Percentiles rank a stretch among this genome's conserved stretches.
Conservation (phyloP, 1,140 invertebrate species). For the Magallana ariakensis region DNA sequence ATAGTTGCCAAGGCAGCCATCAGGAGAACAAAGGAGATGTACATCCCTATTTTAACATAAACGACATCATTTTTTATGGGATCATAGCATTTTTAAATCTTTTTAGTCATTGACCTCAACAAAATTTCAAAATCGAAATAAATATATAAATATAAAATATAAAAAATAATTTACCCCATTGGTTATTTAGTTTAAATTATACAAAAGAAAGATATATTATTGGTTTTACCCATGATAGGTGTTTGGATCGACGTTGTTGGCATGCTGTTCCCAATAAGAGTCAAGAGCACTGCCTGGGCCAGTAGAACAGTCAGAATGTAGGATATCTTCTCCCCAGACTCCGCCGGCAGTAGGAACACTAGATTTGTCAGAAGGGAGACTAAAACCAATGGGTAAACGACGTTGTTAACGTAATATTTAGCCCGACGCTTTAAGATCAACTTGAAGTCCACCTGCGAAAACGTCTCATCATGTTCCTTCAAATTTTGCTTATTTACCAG, state of each 20-base stretch:
- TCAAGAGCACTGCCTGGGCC: slow-evolving; percentile 63
- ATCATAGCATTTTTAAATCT: too few species aligned
- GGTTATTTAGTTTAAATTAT: too few species aligned
- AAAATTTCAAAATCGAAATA: too few species aligned
- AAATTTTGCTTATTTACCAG: background rate
- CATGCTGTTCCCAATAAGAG: slow-evolving; percentile 60
- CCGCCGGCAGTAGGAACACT: slow-evolving; percentile 62
- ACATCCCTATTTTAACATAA: background rate
- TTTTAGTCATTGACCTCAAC: too few species aligned
- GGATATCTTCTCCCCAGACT: slow-evolving; percentile 65
- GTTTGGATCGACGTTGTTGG: slow-evolving; percentile 60
- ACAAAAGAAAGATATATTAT: too few species aligned
- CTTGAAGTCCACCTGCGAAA: slow-evolving; percentile 60
- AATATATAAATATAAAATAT: too few species aligned
- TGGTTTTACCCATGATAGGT: slow-evolving; percentile 53
- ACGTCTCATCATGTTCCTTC: slow-evolving; percentile 43
- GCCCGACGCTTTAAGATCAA: slow-evolving; percentile 52
- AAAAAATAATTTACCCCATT: too few species aligned
- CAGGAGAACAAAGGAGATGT: slow-evolving; percentile 1
- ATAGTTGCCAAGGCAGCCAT: background rate
- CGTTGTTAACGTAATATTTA: slow-evolving; percentile 59
- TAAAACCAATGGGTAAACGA: slow-evolving; percentile 62
- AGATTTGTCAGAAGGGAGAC: slow-evolving; percentile 56
- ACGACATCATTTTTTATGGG: too few species aligned
- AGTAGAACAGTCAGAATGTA: slow-evolving; percentile 63